Evolutionary conservation across 2,797 vertebrate species (phyloP).

Genomic region (Melanogrammus aeglefinus): DNA sequence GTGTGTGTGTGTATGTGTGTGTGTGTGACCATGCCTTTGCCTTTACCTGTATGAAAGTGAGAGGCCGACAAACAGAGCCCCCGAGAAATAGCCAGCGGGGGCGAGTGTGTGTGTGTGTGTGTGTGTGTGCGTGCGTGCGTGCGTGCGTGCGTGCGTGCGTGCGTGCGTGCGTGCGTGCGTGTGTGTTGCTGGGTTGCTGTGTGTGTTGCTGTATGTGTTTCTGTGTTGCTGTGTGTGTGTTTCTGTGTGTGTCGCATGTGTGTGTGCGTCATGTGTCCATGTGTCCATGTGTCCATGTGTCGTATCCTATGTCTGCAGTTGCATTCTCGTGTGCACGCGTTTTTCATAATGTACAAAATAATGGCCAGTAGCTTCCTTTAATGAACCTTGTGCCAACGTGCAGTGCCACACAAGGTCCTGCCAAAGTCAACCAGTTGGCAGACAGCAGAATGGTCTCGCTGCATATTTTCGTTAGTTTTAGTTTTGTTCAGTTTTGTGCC

Average conservation of each 20-base stretch:
- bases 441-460: background rate
- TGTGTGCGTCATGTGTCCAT: too few relatives aligned
- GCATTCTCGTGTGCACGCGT: constrained; percentile 2
- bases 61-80: too few relatives aligned
- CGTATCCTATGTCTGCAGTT: too few relatives aligned
- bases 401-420: background rate
- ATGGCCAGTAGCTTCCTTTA: background rate
- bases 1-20: constrained; percentile 8
- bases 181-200: too few relatives aligned
- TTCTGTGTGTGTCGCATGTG: background rate
- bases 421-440: background rate
- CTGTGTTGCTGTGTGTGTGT: background rate
- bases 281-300: too few relatives aligned
- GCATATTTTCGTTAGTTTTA: background rate
- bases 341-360: background rate
- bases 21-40: constrained; percentile 9
- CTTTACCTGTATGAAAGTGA: background rate
- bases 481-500: background rate
- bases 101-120: background rate
- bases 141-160: too few relatives aligned
- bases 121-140: too few relatives aligned
- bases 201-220: too few relatives aligned
- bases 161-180: too few relatives aligned
- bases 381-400: background rate
- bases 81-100: too few relatives aligned